These are phyloP conservation scores for Elymnias hypermnestra DNA, from an alignment of 1,140 invertebrate species.

Conservation along the genomic window DNA sequence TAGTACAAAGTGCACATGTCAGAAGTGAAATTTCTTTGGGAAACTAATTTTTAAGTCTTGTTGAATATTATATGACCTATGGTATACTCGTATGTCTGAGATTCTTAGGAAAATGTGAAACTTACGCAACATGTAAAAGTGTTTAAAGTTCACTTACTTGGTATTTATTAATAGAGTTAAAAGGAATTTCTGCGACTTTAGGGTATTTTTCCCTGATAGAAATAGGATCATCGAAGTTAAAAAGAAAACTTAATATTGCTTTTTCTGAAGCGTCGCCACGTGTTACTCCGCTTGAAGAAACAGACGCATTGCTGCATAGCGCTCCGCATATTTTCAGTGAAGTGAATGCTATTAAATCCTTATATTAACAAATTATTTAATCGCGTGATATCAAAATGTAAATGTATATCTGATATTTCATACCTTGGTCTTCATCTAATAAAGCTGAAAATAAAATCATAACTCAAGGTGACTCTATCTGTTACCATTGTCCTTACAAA, in stretches of 20 bases:
- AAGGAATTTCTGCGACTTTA: conserved; percentile 70
- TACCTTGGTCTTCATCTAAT: conserved; percentile 30
- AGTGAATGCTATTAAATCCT: conserved; percentile 29
- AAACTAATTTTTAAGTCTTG: too few relatives aligned
- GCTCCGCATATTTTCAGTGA: conserved; percentile 46
- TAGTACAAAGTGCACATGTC: too few relatives aligned
- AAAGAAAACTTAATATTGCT: conserved; percentile 56
- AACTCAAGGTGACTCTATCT: too few relatives aligned
- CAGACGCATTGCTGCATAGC: conserved; percentile 43
- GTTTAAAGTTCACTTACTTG: conserved; percentile 83
- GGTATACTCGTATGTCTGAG: too few relatives aligned
- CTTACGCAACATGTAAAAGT: neutral
- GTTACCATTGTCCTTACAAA: too few relatives aligned
- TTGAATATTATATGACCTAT: too few relatives aligned
- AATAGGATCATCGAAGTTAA: conserved; percentile 35
- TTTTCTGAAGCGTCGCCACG: conserved; percentile 57
- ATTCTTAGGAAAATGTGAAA: too few relatives aligned
- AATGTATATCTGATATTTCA: neutral
- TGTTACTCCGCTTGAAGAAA: conserved; percentile 27
- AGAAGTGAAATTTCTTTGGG: too few relatives aligned
- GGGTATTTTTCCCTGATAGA: conserved; percentile 35
- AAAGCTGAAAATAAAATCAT: conserved; percentile 35
- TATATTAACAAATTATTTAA: neutral
- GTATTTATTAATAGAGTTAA: conserved; percentile 74
- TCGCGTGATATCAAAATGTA: too few relatives aligned